Evolutionary conservation across 2,888 invertebrate species (phyloP).

Genomic region (Metellina segmentata): DNA sequence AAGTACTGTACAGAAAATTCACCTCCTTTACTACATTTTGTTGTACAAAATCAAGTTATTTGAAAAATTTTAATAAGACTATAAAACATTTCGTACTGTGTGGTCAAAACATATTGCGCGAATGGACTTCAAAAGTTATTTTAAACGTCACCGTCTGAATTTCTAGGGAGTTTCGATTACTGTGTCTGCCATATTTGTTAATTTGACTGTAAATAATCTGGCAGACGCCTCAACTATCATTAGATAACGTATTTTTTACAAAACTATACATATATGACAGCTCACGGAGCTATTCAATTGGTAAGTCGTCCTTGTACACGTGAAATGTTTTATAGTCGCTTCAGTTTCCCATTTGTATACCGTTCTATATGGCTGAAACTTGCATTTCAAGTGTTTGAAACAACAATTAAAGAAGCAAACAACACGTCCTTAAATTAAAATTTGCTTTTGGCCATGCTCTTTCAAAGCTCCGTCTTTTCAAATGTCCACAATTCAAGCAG

Average conservation of each 20-base stretch:
- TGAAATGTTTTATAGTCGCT: not conserved
- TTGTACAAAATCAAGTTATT: not conserved
- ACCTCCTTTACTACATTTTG: not conserved
- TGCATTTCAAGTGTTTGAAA: too few species aligned
- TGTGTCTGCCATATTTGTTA: too few species aligned
- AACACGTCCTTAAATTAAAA: not conserved
- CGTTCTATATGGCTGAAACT: not conserved
- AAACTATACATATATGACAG: too few species aligned
- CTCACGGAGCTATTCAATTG: not conserved
- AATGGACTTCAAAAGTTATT: not conserved
- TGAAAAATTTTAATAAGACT: not conserved
- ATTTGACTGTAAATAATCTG: too few species aligned
- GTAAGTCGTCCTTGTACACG: not conserved
- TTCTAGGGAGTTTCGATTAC: too few species aligned
- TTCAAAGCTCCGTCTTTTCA: conserved; percentile 72
- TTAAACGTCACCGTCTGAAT: not conserved
- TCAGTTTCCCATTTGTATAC: not conserved
- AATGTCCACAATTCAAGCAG: conserved; percentile 69
- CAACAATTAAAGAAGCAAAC: too few species aligned
- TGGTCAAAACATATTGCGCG: not conserved
- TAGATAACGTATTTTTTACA: too few species aligned
- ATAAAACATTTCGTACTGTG: not conserved
- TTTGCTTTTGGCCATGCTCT: conserved; percentile 12
- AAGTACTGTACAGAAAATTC: not conserved
- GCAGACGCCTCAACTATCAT: too few species aligned